These are phyloP conservation scores for Allygus modestus DNA, from an alignment of 2,888 invertebrate species.

Conservation along the genomic window DNA sequence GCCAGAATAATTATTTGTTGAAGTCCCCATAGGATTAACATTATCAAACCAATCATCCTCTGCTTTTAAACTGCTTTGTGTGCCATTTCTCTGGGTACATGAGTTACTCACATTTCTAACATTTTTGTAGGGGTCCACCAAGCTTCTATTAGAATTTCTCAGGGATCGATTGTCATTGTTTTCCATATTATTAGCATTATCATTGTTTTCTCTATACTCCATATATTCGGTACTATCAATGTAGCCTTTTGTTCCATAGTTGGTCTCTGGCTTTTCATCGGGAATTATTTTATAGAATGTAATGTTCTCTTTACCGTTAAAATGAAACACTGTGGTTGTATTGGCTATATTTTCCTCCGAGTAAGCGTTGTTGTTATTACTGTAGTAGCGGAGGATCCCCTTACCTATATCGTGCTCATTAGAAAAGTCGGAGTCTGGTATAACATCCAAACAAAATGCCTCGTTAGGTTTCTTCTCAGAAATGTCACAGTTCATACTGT, in stretches of 20 bases:
- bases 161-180: no score
- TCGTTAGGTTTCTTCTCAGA: background rate
- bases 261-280: background rate
- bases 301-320: background rate
- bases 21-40: background rate
- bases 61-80: background rate
- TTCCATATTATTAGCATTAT: background rate
- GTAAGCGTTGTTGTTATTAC: background rate
- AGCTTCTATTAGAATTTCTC: no score
- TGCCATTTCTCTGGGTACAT: no score
- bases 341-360: background rate
- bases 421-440: background rate
- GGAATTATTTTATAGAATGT: background rate
- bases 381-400: background rate
- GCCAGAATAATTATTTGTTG: background rate
- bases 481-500: background rate
- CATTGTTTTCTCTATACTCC: background rate
- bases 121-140: no score
- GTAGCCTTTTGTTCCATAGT: background rate
- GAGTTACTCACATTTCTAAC: no score
- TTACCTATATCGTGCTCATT: background rate
- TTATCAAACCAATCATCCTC: background rate
- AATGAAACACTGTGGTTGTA: background rate
- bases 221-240: background rate
- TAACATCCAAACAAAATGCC: background rate